These are phyloP conservation scores for Gouania willdenowi DNA, from an alignment of 2,797 vertebrate genomes.

Conservation along the genomic window DNA sequence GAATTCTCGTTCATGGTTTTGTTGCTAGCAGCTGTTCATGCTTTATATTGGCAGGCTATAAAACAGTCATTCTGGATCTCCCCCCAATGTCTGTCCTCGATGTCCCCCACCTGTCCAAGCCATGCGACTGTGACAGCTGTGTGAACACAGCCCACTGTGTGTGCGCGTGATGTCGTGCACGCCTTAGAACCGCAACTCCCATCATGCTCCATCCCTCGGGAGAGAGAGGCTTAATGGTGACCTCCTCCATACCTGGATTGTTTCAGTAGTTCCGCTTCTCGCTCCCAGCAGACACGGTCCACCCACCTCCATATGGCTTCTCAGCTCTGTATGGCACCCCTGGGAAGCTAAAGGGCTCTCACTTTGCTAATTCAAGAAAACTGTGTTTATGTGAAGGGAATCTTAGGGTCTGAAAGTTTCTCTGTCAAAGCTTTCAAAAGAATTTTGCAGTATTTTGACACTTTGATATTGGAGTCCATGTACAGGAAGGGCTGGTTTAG, in stretches of 20 bases:
- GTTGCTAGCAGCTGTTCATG: conserved; percentile 30
- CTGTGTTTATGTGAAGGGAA: conserved; percentile 19
- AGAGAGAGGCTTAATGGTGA: conserved; percentile 30
- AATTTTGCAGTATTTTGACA: too few relatives aligned
- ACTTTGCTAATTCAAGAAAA: conserved; percentile 37
- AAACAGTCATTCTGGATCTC: conserved; percentile 1
- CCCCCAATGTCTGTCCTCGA: conserved; percentile 5
- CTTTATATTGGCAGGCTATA: conserved; percentile 8
- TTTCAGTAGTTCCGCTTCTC: conserved; percentile 27
- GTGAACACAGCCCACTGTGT: background rate
- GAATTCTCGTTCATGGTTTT: conserved; percentile 17
- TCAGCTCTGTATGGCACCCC: conserved; percentile 22
- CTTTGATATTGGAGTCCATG: too few relatives aligned
- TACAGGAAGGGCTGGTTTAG: too few relatives aligned
- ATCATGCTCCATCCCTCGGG: conserved; percentile 26
- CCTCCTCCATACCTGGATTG: conserved; percentile 39
- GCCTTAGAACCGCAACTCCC: conserved; percentile 31
- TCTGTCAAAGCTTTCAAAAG: conserved; percentile 9
- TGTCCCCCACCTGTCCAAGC: conserved; percentile 22
- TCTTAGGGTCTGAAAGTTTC: conserved; percentile 15
- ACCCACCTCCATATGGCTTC: conserved; percentile 63
- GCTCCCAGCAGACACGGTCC: conserved; percentile 36
- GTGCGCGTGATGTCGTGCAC: background rate
- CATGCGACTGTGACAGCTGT: conserved; percentile 31
- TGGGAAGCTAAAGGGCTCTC: conserved; percentile 26